Evolutionary conservation across 2,888 invertebrate genomes (phyloP).

Genomic region (Argyresthia albistria): DNA sequence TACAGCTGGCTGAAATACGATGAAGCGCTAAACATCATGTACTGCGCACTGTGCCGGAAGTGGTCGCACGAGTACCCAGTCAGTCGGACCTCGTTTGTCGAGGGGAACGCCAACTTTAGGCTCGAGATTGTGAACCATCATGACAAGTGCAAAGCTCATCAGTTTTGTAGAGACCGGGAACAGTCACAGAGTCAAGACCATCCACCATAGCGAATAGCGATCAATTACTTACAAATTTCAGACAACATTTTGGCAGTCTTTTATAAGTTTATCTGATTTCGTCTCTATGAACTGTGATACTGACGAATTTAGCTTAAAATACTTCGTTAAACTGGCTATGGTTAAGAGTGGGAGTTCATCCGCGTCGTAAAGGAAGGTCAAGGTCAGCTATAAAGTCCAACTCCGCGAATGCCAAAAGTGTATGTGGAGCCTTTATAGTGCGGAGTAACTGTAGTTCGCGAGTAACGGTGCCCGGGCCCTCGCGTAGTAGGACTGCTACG

Average conservation of each 20-base stretch:
- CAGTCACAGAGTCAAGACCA: conserved; percentile 13
- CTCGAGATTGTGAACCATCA: conserved; percentile 86
- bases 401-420: background rate
- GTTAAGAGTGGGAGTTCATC: too few species aligned
- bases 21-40: conserved; percentile 78
- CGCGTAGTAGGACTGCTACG: background rate
- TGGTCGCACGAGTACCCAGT: conserved; percentile 80
- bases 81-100: conserved; percentile 84
- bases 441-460: background rate
- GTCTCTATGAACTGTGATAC: background rate
- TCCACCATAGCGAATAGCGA: background rate
- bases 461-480: conserved; percentile 1
- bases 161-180: conserved; percentile 73
- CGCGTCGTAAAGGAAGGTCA: background rate
- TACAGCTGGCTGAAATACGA: conserved; percentile 84
- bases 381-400: background rate
- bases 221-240: background rate
- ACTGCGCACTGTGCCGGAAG: conserved; percentile 80
- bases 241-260: too few species aligned
- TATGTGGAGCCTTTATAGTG: background rate
- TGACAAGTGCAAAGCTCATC: conserved; percentile 84
- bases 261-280: too few species aligned
- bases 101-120: conserved; percentile 82
- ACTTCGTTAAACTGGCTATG: background rate
- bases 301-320: background rate